Evolutionary conservation across 2,113 vertebrate genomes (phyloP), one percentile per base, ranked within the genome.

Genomic region (Apeltes quadracus): DNA sequence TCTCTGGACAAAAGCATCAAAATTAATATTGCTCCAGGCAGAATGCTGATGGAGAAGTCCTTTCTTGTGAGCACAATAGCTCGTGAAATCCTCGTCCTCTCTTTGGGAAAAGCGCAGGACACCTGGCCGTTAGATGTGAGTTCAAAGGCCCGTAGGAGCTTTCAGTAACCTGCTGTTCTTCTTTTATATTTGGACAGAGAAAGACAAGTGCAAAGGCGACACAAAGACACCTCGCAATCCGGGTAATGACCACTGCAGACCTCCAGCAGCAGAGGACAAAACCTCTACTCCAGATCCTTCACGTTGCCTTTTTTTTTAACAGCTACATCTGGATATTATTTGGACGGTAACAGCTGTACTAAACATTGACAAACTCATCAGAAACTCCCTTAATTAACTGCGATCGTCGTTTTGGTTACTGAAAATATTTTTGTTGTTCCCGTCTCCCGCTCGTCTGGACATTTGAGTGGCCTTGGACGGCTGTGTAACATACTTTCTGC

Each of bases 391-490:
- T 29, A 29, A 88, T 91, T 92, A 85, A 57, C 81, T 88, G 67
- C 87, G 89, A 89, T 74, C 78, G 86, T 90, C 78, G 76, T 84
- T 87, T 85, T 72, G 86, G 83, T 91, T 89, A 86, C 90, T 87
- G 88, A 87, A 91, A 90, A 87, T 87, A 91, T 85, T 90, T 81
- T 86, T 83, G 84, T 93, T 89, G 32, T 91, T 85, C 66, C 73
- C 69, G 78, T 73, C 82, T 81, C 70, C 76, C 46, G 50, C 80
- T 84, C 69, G 71, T 79, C 82, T 56, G 90, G 90, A 93, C 89
- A 91, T 84, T 80, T 73, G 84, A 90, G 87, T 76, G 75, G 56
- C 77, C 80, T 88, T 91, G 91, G 90, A 88, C 48, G 11, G 7
- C 23, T n/a, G 50, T 85, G 81, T 78, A 58, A 77, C 89, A 91